Evolutionary conservation across 2,888 invertebrate genomes (phyloP).

Genomic region (Agonopterix heracliana): DNA sequence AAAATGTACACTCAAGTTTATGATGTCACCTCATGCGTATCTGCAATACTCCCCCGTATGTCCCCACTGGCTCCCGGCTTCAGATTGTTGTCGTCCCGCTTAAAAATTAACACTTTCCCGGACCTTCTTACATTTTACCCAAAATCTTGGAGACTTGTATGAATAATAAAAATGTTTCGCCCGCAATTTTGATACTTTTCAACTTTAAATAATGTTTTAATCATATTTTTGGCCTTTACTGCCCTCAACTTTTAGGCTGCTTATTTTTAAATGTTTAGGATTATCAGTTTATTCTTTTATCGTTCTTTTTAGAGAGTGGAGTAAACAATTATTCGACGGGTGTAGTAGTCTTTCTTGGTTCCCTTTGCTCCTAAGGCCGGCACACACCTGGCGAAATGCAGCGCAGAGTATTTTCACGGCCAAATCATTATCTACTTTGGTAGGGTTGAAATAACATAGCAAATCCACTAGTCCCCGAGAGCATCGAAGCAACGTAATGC

Average conservation of each 20-base stretch:
- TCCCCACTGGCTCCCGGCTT: constrained; percentile 21
- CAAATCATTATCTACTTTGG: too few relatives aligned
- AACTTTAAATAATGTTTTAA: constrained; percentile 46
- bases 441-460: too few relatives aligned
- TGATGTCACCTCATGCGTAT: too few relatives aligned
- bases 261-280: background rate
- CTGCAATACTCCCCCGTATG: constrained; percentile 15
- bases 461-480: too few relatives aligned
- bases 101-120: constrained; percentile 62
- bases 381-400: too few relatives aligned
- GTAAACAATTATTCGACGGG: too few relatives aligned
- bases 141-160: constrained; percentile 42
- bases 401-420: too few relatives aligned
- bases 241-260: background rate
- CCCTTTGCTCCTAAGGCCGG: too few relatives aligned
- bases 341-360: too few relatives aligned
- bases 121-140: constrained; percentile 30
- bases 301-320: background rate
- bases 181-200: constrained; percentile 34
- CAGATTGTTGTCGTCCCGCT: constrained; percentile 46
- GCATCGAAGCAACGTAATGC: too few relatives aligned
- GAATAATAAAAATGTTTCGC: constrained; percentile 50
- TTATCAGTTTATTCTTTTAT: background rate
- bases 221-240: constrained; percentile 16
- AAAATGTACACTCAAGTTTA: too few relatives aligned